Percentiles rank a stretch among this genome's conserved stretches.
phyloP scores from a whole-genome alignment of 1,140 invertebrate genomes.

The Leucophenga varia region DNA sequence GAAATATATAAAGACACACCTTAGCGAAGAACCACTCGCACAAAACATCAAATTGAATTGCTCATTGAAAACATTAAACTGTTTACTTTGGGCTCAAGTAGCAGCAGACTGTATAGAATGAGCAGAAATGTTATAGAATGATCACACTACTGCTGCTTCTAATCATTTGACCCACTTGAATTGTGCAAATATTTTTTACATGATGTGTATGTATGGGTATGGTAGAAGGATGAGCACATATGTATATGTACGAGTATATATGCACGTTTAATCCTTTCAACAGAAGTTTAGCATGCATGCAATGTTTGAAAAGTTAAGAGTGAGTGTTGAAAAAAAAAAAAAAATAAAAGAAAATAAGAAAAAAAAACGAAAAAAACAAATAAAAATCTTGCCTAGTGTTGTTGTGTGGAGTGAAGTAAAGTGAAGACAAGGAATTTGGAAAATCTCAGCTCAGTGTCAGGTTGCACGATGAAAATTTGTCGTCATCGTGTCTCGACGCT shows the following conservation, averaged over 20 bases:
- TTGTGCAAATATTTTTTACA: slow-evolving; percentile 51
- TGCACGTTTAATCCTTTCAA: slow-evolving; percentile 45
- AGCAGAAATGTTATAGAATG: too few relatives aligned
- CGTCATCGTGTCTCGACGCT: slow-evolving; percentile 53
- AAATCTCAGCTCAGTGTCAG: slow-evolving; percentile 53
- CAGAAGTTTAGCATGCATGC: slow-evolving; percentile 48
- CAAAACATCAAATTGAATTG: slow-evolving; percentile 49
- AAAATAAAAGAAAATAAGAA: too few relatives aligned
- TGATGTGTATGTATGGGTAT: too few relatives aligned
- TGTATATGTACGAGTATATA: not conserved
- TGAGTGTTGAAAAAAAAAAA: too few relatives aligned
- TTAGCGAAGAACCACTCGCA: too few relatives aligned
- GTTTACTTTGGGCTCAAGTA: slow-evolving; percentile 49
- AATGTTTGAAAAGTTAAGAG: slow-evolving; percentile 1
- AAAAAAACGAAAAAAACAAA: too few relatives aligned
- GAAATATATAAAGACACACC: too few relatives aligned
- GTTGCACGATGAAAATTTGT: slow-evolving; percentile 53
- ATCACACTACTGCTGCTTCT: slow-evolving; percentile 51
- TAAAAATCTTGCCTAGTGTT: too few relatives aligned
- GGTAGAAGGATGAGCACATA: slow-evolving; percentile 21
- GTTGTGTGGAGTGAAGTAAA: too few relatives aligned
- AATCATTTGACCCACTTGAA: slow-evolving; percentile 54
- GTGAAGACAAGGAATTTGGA: slow-evolving; percentile 53
- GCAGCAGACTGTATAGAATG: too few relatives aligned
- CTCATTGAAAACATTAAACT: slow-evolving; percentile 53